Evolutionary conservation across 2,113 vertebrate genomes (phyloP).

Genomic region (Bubalus kerabau): DNA sequence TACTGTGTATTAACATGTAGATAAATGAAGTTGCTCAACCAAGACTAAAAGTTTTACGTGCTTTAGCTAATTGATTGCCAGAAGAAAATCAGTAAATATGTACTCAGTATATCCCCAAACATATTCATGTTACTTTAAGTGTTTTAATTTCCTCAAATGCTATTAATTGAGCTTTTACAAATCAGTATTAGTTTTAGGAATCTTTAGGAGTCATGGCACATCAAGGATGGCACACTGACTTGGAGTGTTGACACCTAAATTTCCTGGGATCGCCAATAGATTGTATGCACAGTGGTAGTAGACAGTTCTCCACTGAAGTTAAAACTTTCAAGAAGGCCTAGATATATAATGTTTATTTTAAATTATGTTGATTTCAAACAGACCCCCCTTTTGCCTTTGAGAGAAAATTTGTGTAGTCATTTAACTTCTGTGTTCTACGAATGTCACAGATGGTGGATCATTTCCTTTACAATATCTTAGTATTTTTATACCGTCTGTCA

Average conservation of each 20-base stretch:
- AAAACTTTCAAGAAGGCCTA: neutral
- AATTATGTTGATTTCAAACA: conserved; percentile 10
- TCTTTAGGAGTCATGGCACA: neutral
- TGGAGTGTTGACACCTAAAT: neutral
- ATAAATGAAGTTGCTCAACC: neutral
- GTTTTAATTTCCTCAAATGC: conserved; percentile 26
- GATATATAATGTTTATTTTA: neutral
- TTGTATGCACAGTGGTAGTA: neutral
- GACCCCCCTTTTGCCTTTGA: neutral
- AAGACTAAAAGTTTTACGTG: neutral
- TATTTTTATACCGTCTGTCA: neutral
- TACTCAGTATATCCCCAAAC: neutral
- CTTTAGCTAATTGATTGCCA: neutral
- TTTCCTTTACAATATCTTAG: conserved; percentile 21
- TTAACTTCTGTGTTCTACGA: neutral
- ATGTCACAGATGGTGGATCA: neutral
- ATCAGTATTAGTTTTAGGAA: neutral
- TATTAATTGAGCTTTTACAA: neutral
- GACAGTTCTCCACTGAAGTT: neutral
- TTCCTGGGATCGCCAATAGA: neutral
- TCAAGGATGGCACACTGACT: neutral
- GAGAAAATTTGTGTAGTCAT: neutral
- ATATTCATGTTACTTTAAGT: neutral
- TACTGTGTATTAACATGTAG: conserved; percentile 14
- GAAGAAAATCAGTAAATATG: conserved; percentile 10